Conservation (phyloP, 2,797 vertebrate genomes). For the Phoxinus dragarum region DNA sequence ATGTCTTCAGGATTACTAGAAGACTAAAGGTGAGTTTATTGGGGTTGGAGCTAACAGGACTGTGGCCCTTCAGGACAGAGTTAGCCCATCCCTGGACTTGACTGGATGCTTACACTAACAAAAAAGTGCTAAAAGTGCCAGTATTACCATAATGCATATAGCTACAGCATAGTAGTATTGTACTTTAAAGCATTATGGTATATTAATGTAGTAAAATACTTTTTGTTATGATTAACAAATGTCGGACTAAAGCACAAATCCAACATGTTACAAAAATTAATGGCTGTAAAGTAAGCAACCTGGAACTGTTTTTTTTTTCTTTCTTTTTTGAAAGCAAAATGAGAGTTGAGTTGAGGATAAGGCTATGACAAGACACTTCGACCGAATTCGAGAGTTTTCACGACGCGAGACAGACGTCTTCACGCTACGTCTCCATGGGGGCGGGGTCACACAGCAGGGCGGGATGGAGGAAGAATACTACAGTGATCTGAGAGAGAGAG, state of each 20-base stretch:
- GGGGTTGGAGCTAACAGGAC: background rate
- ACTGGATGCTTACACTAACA: background rate
- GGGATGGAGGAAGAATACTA: background rate
- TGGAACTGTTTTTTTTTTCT: background rate
- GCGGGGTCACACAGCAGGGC: slow-evolving; percentile 29
- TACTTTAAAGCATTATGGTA: background rate
- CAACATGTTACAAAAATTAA: background rate
- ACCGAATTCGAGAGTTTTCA: background rate
- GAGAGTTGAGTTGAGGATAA: slow-evolving; percentile 1
- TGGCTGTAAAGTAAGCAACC: slow-evolving; percentile 4
- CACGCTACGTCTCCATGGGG: background rate
- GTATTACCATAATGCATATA: background rate
- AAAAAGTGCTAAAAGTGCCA: background rate
- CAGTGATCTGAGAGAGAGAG: background rate
- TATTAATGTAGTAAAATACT: background rate
- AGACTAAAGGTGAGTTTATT: background rate
- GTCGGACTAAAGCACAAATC: background rate
- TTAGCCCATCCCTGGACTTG: background rate
- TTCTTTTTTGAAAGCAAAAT: too few relatives aligned
- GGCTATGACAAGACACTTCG: background rate
- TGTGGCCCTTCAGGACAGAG: too few relatives aligned
- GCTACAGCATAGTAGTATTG: background rate
- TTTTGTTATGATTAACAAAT: background rate
- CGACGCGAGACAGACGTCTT: background rate
- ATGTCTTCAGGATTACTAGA: background rate